phyloP scores from a whole-genome alignment of 1,140 invertebrate genomes.

The Melanaphis sacchari region DNA sequence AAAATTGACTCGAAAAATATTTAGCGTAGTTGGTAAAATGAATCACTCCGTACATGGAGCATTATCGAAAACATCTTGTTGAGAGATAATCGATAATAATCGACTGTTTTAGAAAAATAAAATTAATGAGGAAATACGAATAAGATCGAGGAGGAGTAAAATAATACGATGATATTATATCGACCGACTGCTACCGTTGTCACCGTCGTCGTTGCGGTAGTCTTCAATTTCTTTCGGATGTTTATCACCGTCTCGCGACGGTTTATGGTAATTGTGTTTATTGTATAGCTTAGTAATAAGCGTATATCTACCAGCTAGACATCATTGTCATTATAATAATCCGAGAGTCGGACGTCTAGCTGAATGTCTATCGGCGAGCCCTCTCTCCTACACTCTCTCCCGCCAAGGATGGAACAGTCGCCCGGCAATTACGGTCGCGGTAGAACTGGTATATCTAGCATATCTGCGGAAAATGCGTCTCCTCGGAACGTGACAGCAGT shows the following conservation, averaged over 20 bases:
- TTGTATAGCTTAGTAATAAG: neutral
- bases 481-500: neutral
- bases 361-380: neutral
- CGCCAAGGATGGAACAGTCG: neutral
- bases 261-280: neutral
- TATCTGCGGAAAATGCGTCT: neutral
- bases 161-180: neutral
- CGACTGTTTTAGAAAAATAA: neutral
- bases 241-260: neutral
- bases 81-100: constrained; percentile 11
- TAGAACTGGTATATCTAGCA: neutral
- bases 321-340: neutral
- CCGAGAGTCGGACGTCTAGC: neutral
- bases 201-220: neutral
- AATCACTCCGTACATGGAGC: neutral
- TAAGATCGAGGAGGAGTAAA: neutral
- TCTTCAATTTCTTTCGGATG: neutral
- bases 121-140: neutral
- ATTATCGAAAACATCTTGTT: neutral
- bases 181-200: neutral
- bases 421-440: neutral
- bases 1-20: neutral
- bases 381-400: neutral
- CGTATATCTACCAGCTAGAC: neutral
- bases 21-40: neutral